These are phyloP conservation scores for Drosophila aff. DNA, from an alignment of 1,140 invertebrate species.

Conservation along the genomic window DNA sequence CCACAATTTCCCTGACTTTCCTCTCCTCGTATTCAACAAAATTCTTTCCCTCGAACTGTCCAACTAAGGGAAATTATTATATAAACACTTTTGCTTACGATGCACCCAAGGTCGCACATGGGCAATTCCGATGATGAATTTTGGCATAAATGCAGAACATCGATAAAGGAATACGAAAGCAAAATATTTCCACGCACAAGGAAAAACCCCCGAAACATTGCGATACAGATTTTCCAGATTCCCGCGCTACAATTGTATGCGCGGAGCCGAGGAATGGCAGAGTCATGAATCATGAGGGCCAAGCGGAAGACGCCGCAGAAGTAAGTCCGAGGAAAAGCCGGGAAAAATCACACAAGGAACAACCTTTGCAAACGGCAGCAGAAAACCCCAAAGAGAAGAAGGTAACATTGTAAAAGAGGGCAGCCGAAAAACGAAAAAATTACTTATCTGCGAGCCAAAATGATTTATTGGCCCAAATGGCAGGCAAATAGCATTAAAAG, in stretches of 20 bases:
- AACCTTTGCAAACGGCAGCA: slow-evolving; percentile 55
- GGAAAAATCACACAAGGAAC: slow-evolving; percentile 59
- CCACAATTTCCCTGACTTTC: background rate
- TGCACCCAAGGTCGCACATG: slow-evolving; percentile 45
- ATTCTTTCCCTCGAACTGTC: background rate
- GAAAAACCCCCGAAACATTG: slow-evolving; percentile 18
- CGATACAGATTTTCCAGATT: slow-evolving; percentile 63
- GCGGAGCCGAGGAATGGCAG: slow-evolving; percentile 53
- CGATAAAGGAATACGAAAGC: slow-evolving; percentile 52
- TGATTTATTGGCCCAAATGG: slow-evolving; percentile 83
- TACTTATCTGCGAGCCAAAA: slow-evolving; percentile 78
- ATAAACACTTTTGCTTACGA: slow-evolving; percentile 34
- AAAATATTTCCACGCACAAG: slow-evolving; percentile 69
- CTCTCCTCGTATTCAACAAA: background rate
- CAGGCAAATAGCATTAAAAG: slow-evolving; percentile 82
- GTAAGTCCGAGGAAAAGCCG: slow-evolving; percentile 38
- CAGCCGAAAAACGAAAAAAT: slow-evolving; percentile 49
- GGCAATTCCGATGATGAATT: slow-evolving; percentile 71
- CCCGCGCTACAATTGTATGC: slow-evolving; percentile 59
- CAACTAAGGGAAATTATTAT: slow-evolving; percentile 14
- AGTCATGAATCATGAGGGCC: slow-evolving; percentile 72
- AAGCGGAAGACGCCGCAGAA: slow-evolving; percentile 38
- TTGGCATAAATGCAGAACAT: slow-evolving; percentile 67
- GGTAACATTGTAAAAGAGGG: slow-evolving; percentile 54
- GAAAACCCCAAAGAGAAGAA: slow-evolving; percentile 41